phyloP scores from a whole-genome alignment of 2,888 invertebrate species.

The Ophonus ardosiacus region DNA sequence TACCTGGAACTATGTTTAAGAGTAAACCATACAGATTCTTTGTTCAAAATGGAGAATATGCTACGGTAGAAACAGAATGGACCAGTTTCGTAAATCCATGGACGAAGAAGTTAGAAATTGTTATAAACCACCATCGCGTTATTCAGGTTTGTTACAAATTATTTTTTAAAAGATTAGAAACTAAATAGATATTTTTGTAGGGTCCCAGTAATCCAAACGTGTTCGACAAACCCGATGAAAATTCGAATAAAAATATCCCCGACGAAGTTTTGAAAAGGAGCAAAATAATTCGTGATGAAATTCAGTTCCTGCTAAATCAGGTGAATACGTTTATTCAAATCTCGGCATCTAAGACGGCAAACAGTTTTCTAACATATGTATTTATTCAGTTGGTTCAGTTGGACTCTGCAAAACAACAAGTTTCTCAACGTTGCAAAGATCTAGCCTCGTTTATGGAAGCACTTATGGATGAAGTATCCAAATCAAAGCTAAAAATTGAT shows the following conservation, averaged over 20 bases:
- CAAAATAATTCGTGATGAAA: conserved; percentile 81
- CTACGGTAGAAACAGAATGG: conserved; percentile 95
- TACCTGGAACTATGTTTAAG: conserved; percentile 82
- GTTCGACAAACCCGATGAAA: conserved; percentile 78
- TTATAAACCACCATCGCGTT: conserved; percentile 90
- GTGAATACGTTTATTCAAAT: conserved; percentile 73
- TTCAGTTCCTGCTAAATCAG: conserved; percentile 83
- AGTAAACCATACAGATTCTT: conserved; percentile 89
- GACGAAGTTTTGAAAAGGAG: conserved; percentile 81
- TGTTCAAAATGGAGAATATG: conserved; percentile 89
- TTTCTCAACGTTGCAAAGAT: conserved; percentile 84
- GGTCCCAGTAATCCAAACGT: conserved; percentile 88
- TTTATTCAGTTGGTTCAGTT: conserved; percentile 59
- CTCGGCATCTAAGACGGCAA: background rate
- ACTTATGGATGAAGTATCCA: conserved; percentile 83
- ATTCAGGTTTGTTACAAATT: conserved; percentile 78
- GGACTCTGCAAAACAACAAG: conserved; percentile 81
- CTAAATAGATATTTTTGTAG: conserved; percentile 72
- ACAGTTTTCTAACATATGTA: conserved; percentile 22
- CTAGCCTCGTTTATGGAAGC: conserved; percentile 87
- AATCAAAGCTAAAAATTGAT: conserved; percentile 79
- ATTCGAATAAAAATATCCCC: conserved; percentile 75
- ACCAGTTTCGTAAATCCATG: conserved; percentile 95
- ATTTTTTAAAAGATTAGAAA: conserved; percentile 10
- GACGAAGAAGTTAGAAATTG: conserved; percentile 92